Evolutionary conservation across 2,113 vertebrate genomes (phyloP).

Genomic region (Origma solitaria): DNA sequence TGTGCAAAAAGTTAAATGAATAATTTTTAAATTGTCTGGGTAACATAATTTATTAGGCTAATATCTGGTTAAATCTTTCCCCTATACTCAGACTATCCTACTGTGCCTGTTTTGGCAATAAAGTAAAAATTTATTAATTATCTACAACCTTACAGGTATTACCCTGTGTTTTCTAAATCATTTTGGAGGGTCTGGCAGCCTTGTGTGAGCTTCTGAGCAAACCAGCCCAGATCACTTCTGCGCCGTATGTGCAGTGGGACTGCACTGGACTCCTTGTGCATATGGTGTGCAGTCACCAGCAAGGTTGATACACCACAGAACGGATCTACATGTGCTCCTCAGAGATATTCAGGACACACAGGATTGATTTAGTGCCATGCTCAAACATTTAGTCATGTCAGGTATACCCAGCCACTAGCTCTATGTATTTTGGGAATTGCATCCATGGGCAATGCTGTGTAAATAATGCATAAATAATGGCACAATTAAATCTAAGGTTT

Average conservation of each 20-base stretch:
- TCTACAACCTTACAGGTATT: not conserved
- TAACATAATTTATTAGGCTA: not conserved
- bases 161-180: not conserved
- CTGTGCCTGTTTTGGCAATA: not conserved
- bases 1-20: not conserved
- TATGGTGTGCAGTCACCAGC: not conserved
- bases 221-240: not conserved
- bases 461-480: not conserved
- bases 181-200: not conserved
- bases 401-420: not conserved
- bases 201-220: not conserved
- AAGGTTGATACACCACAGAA: not conserved
- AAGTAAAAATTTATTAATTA: not conserved
- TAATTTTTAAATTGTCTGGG: not conserved
- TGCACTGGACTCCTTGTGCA: not conserved
- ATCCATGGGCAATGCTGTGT: not conserved
- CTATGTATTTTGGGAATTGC: not conserved
- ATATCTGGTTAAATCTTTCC: not conserved
- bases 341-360: not conserved
- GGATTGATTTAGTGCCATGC: not conserved
- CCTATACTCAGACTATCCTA: not conserved
- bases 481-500: not conserved
- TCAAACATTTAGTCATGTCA: not conserved
- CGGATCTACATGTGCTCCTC: not conserved
- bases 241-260: accelerated